A percentile compares a stretch with the other conserved stretches of the same genome.
Evolutionary conservation across 2,797 vertebrate species (phyloP).

Genomic region (Mallotus villosus): DNA sequence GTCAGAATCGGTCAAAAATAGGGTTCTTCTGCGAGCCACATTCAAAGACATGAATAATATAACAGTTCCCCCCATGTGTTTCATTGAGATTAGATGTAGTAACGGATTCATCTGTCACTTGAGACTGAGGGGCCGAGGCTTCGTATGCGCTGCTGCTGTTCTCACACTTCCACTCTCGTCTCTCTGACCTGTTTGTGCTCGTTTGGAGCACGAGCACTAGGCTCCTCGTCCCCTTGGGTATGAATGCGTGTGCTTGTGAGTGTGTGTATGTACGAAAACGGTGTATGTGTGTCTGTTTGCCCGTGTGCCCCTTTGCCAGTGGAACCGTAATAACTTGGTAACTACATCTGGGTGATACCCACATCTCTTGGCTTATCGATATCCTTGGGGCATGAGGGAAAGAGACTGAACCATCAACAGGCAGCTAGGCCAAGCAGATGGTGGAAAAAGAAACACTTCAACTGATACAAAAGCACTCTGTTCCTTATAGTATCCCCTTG

Average conservation of each 20-base stretch:
- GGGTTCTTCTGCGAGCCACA: not conserved
- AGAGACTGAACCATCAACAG: conserved; percentile 24
- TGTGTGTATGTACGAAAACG: conserved; percentile 1
- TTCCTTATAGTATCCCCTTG: conserved; percentile 34
- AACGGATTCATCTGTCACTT: not conserved
- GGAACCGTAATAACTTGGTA: conserved; percentile 32
- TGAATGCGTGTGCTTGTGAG: not conserved
- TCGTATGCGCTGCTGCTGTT: not conserved
- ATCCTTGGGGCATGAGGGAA: not conserved
- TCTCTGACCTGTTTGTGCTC: not conserved
- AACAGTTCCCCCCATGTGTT: not conserved
- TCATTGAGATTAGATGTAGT: not conserved
- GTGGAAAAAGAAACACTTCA: conserved; percentile 49
- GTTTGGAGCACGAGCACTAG: not conserved
- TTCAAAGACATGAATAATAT: conserved; percentile 6
- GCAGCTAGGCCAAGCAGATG: conserved; percentile 56
- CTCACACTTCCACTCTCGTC: not conserved
- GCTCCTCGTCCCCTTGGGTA: not conserved
- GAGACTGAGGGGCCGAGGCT: not conserved
- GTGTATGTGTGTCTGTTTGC: conserved; percentile 6
- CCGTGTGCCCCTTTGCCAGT: conserved; percentile 6
- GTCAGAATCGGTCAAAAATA: not conserved
- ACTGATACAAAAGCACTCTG: conserved; percentile 20
- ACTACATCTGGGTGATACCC: conserved; percentile 22
- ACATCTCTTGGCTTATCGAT: conserved; percentile 45